Evolutionary conservation across 2,888 invertebrate genomes (phyloP).

Genomic region (Caenorhabditis sulstoni): DNA sequence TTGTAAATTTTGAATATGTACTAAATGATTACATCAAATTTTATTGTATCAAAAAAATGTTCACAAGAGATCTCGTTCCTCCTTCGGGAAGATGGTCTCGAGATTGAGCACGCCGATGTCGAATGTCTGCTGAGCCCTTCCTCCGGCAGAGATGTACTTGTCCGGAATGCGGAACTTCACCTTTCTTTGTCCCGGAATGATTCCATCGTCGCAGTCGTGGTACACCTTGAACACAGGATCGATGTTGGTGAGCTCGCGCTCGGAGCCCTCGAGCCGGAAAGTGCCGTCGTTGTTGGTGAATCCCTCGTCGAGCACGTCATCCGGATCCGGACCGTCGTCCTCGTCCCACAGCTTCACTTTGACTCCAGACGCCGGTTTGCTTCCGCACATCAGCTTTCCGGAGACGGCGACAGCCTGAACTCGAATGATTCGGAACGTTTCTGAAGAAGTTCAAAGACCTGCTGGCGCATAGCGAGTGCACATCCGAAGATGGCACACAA

Average conservation of each 20-base stretch:
- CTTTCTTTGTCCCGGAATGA: conserved; percentile 73
- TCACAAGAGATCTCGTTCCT: conserved; percentile 75
- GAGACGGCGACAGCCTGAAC: conserved; percentile 67
- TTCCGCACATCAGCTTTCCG: conserved; percentile 68
- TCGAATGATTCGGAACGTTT: too few species aligned
- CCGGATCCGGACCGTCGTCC: conserved; percentile 74
- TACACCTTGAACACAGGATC: conserved; percentile 76
- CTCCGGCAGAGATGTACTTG: conserved; percentile 69
- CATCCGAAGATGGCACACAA: conserved; percentile 65
- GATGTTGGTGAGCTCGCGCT: conserved; percentile 72
- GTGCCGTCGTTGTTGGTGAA: conserved; percentile 70
- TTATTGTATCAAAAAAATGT: conserved; percentile 3
- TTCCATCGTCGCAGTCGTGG: conserved; percentile 75
- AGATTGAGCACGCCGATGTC: conserved; percentile 73
- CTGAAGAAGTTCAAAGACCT: conserved; percentile 32
- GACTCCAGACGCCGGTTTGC: conserved; percentile 68
- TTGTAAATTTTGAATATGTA: conserved; percentile 1
- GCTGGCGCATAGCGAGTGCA: conserved; percentile 68
- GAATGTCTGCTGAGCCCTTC: conserved; percentile 66
- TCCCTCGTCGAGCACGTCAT: conserved; percentile 73
- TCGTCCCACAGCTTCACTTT: conserved; percentile 73
- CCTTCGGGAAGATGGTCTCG: conserved; percentile 71
- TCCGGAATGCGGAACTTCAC: conserved; percentile 73
- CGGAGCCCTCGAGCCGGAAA: conserved; percentile 70
- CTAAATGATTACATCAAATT: background rate